phyloP scores from a whole-genome alignment of 2,888 invertebrate species.

The Therioaphis trifolii region DNA sequence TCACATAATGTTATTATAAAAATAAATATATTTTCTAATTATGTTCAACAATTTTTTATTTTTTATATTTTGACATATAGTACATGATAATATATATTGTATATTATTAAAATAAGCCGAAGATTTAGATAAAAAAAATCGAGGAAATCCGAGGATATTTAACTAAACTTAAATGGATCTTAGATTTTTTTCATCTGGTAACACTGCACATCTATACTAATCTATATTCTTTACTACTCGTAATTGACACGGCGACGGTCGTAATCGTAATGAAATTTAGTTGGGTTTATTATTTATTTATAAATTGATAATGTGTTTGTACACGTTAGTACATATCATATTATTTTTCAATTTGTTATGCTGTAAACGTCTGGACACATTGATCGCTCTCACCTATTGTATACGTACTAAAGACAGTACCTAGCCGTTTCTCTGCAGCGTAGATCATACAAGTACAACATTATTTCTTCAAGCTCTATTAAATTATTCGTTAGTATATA shows the following conservation, averaged over 20 bases:
- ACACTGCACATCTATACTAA: neutral
- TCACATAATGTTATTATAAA: no score
- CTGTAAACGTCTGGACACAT: neutral
- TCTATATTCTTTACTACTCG: no score
- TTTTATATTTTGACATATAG: neutral
- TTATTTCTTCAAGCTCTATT: conserved; percentile 10
- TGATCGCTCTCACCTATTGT: neutral
- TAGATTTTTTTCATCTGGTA: neutral
- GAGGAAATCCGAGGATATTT: neutral
- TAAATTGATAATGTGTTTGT: neutral
- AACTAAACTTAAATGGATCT: neutral
- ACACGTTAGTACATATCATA: neutral
- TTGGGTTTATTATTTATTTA: neutral
- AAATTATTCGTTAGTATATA: conserved; percentile 26
- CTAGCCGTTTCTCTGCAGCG: neutral
- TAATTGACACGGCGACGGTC: neutral
- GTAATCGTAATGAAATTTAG: neutral
- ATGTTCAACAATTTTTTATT: neutral
- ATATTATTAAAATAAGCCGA: neutral
- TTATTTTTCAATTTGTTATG: neutral
- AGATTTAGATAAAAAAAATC: conserved; percentile 6
- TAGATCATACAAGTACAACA: neutral
- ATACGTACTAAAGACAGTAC: no score
- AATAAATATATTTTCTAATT: neutral
- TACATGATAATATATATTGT: no score